Evolutionary conservation across 2,113 vertebrate genomes (phyloP).

Genomic region (Etheostoma cragini): DNA sequence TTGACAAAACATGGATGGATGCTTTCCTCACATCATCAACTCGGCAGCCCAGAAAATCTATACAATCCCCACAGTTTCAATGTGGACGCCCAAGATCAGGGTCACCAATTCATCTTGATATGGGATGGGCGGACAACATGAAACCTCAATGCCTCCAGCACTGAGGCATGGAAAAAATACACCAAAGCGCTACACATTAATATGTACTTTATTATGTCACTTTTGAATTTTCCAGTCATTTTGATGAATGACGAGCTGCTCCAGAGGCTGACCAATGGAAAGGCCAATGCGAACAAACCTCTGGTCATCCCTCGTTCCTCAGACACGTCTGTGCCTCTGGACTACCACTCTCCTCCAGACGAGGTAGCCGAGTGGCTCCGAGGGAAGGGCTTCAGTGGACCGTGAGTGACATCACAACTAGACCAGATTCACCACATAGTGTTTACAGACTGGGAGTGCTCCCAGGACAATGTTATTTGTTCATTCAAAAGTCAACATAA

Average conservation of each 20-base stretch:
- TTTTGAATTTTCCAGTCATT: constrained; percentile 70
- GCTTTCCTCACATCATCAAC: no score
- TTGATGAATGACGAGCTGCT: constrained; percentile 87
- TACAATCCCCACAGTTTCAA: no score
- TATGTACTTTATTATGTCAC: background rate
- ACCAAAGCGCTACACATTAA: background rate
- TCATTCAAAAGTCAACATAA: background rate
- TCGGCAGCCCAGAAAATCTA: no score
- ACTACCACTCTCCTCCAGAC: constrained; percentile 81
- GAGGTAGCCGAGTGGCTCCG: constrained; percentile 88
- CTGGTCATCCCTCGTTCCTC: constrained; percentile 83
- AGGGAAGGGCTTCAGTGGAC: constrained; percentile 88
- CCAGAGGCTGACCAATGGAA: constrained; percentile 83
- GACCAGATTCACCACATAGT: background rate
- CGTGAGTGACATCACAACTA: constrained; percentile 71
- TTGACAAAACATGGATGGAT: no score
- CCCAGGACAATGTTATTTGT: background rate
- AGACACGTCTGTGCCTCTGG: constrained; percentile 80
- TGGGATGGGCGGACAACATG: no score
- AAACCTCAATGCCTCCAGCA: no score
- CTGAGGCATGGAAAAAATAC: no score
- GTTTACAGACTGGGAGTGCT: background rate
- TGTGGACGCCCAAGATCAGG: no score
- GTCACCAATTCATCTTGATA: no score
- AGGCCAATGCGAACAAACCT: constrained; percentile 73